Evolutionary conservation across 2,888 invertebrate species (phyloP).

Genomic region (Mylabris sibirica): DNA sequence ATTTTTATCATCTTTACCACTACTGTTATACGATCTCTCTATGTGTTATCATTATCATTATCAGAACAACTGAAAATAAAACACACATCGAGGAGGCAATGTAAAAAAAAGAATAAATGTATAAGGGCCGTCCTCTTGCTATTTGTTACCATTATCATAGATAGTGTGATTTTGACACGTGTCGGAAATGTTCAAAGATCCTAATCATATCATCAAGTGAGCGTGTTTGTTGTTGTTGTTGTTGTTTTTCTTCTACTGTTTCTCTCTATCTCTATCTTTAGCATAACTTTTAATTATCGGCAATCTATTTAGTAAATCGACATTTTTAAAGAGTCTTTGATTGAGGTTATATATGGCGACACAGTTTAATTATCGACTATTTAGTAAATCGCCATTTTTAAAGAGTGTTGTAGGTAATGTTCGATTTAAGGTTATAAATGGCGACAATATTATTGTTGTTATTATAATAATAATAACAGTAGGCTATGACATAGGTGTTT

Average conservation of each 20-base stretch:
- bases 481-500: constrained; percentile 9
- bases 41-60: constrained; percentile 11
- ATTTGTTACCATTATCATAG: constrained; percentile 37
- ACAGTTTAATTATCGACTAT: neutral
- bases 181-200: constrained; percentile 35
- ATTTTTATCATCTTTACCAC: neutral
- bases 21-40: constrained; percentile 32
- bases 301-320: too few relatives aligned
- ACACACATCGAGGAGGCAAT: too few relatives aligned
- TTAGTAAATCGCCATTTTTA: too few relatives aligned
- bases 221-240: neutral
- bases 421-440: neutral
- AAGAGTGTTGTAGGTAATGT: too few relatives aligned
- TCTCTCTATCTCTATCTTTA: neutral
- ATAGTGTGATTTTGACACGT: constrained; percentile 44
- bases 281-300: too few relatives aligned
- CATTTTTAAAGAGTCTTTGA: too few relatives aligned
- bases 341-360: neutral
- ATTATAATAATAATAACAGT: neutral
- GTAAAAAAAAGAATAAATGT: neutral
- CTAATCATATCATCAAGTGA: constrained; percentile 14
- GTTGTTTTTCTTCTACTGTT: neutral
- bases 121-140: constrained; percentile 7
- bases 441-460: neutral
- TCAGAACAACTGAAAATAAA: neutral